Base-by-base conservation (phyloP, 2,888 invertebrate genomes). In the Neuroscelio doddi region DNA sequence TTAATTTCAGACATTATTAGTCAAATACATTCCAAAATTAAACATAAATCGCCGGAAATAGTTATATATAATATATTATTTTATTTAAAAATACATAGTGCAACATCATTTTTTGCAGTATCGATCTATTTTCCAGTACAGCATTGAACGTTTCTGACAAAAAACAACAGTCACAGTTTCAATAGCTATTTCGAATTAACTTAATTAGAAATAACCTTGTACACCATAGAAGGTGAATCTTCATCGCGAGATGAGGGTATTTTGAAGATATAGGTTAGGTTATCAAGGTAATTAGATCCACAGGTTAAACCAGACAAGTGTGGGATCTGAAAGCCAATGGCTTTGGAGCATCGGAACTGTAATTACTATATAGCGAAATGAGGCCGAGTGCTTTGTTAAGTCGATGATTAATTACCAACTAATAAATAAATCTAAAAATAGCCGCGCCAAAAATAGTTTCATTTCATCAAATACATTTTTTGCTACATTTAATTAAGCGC, bases 211-310 rank as follows among this genome's bases (percentile, higher is more conserved):
- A 38, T 45, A 34, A 42, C 56, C 56, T 56, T 56, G 56, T 29
- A 27, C 55, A 36, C 32, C 47, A 27, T 56, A 14, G 49, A 47
- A 42, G 49, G 42, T 24, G 46, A 29, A 36, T n/a, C 44, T 21
- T 24, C 38, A 36, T 24, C 26, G 44, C 3, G 49, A 12, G 36
- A 39, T 41, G 46, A 46, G 17, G 44, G 46, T 14, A 44, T 47
- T 53, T 42, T 36, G 36, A 8, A 30, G 14, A 52, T 47, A 41
- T 44, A 42, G 53, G 59, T 49, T 52, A 52, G 47, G 38, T 34
- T 47, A 24, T 41, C 42, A 56, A 56, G 50, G 62, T 62, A 62
- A 62, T 62, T 62, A 62, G 62, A 56, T 56, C 55, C 55, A 29
- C 52, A 26, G 42, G 58, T 52, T 42, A 49, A 52, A 53, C 52